A percentile compares a stretch with the other conserved stretches of the same genome.
Evolutionary conservation across 92 coral and sea anemone genomes (phyloP).

Genomic region (Porites rus): DNA sequence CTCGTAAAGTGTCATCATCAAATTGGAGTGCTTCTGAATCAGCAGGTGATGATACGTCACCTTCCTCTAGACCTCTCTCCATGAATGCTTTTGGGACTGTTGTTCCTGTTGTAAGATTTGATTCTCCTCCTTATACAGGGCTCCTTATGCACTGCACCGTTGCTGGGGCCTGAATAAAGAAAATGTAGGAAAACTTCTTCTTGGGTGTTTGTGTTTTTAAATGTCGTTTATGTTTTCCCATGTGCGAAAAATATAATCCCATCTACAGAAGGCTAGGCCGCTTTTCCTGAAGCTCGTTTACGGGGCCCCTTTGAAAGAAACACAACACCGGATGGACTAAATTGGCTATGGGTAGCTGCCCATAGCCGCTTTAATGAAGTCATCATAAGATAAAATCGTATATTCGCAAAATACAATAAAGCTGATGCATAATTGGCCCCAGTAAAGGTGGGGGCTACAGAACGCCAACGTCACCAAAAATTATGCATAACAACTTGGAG

Average conservation of each 20-base stretch:
- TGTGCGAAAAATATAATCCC: neutral
- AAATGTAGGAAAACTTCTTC: too few relatives aligned
- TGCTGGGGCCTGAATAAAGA: too few relatives aligned
- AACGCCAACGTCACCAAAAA: neutral
- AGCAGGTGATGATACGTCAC: too few relatives aligned
- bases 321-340: slow-evolving; percentile 7
- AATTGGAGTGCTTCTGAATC: too few relatives aligned
- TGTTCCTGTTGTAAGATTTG: too few relatives aligned
- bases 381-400: neutral
- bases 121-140: too few relatives aligned
- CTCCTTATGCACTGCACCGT: too few relatives aligned
- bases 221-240: slow-evolving; percentile 1
- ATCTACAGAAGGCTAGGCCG: slow-evolving; percentile 2
- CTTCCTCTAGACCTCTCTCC: too few relatives aligned
- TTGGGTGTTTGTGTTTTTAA: too few relatives aligned
- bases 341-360: slow-evolving; percentile 15
- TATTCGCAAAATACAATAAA: slow-evolving; percentile 12
- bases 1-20: too few relatives aligned
- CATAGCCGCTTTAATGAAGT: slow-evolving; percentile 19
- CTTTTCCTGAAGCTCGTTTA: slow-evolving; percentile 18
- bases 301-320: neutral
- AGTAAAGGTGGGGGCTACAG: slow-evolving; percentile 18
- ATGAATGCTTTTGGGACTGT: too few relatives aligned
- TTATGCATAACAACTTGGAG: too few relatives aligned
- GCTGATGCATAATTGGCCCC: neutral